Conservation (phyloP, 2,888 invertebrate species). For the Diplazon laetatorius region DNA sequence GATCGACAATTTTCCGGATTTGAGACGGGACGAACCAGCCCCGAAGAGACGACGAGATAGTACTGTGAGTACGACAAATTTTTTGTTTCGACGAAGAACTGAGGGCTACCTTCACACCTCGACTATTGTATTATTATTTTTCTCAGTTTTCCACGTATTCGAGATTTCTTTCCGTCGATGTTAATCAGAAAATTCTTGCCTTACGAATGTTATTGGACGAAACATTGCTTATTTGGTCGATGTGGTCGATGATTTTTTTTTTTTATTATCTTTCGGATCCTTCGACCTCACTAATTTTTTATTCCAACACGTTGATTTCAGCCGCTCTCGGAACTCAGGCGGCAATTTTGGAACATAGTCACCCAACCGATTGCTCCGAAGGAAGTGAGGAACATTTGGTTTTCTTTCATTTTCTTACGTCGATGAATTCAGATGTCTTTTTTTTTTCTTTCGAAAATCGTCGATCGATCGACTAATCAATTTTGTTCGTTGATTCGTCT, state of each 20-base stretch:
- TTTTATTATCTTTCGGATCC: constrained; percentile 20
- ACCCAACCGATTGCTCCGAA: constrained; percentile 67
- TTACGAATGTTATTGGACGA: no score
- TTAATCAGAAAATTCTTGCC: no score
- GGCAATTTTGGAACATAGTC: constrained; percentile 80
- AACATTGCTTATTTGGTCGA: no score
- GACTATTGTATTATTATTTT: no score
- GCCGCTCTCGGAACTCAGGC: constrained; percentile 80
- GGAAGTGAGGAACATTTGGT: constrained; percentile 64
- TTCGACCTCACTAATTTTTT: constrained; percentile 11
- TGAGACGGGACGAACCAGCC: constrained; percentile 76
- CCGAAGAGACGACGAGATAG: constrained; percentile 76
- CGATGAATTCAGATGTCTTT: background rate
- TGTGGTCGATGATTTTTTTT: no score
- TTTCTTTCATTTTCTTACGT: background rate
- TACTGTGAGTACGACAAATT: constrained; percentile 77
- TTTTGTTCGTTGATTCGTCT: background rate
- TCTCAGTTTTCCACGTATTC: no score
- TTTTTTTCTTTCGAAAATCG: no score
- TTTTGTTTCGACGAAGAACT: constrained; percentile 17
- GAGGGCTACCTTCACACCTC: no score
- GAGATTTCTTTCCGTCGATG: no score
- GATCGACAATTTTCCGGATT: constrained; percentile 83
- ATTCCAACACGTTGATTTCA: constrained; percentile 63
- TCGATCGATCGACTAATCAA: no score